These are phyloP conservation scores for Otolemur garnettii DNA, from an alignment of 2,113 vertebrate genomes.

Conservation along the genomic window DNA sequence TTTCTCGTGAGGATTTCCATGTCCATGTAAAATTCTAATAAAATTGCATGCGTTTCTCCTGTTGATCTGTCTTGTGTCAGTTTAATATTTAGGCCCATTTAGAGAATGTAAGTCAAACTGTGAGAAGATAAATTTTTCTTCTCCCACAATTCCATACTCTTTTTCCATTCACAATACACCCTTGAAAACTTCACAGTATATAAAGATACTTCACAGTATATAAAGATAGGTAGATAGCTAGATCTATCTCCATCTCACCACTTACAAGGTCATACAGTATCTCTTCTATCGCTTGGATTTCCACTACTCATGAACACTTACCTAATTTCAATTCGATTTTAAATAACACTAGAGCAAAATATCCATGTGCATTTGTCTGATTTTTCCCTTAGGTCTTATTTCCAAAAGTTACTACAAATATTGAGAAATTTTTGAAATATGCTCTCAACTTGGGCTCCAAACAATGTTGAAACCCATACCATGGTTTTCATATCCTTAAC, in stretches of 20 bases:
- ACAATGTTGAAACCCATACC: background rate
- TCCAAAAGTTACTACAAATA: background rate
- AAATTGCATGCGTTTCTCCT: background rate
- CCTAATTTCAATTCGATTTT: constrained; percentile 31
- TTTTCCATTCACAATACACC: background rate
- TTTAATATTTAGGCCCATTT: background rate
- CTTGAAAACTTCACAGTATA: background rate
- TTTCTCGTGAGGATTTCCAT: background rate
- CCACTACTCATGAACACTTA: background rate
- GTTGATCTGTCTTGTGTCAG: background rate
- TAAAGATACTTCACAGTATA: background rate
- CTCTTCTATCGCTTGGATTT: background rate
- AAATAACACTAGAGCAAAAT: background rate
- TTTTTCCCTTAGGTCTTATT: background rate
- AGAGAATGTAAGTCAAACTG: background rate
- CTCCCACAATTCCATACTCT: background rate
- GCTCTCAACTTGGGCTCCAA: background rate
- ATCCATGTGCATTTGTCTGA: background rate
- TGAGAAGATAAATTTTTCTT: background rate
- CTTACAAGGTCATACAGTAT: background rate
- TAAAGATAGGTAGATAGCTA: background rate
- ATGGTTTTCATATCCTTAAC: background rate
- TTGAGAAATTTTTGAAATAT: background rate
- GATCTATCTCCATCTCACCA: background rate
- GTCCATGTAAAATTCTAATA: background rate